phyloP scores from a whole-genome alignment of 2,113 vertebrate species.

The Calidris pugnax region DNA sequence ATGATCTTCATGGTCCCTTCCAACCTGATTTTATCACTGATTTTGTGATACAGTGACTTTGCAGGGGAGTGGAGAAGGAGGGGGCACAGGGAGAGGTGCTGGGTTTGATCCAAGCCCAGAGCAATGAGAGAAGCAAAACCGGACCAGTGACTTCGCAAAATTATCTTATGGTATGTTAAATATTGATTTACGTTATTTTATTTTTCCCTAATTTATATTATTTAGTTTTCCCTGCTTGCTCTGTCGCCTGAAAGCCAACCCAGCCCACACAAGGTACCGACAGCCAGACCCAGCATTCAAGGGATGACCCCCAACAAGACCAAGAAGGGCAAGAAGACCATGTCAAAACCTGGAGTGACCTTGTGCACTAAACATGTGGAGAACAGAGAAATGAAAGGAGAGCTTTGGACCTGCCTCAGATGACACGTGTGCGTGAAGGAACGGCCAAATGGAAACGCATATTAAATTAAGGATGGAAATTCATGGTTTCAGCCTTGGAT shows the following conservation, averaged over 20 bases:
- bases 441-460: neutral
- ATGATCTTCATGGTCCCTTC: too few species aligned
- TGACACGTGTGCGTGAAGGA: neutral
- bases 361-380: neutral
- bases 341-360: neutral
- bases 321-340: neutral
- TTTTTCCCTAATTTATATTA: neutral
- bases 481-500: neutral
- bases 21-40: too few species aligned
- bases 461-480: neutral
- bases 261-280: neutral
- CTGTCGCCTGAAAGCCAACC: neutral
- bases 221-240: neutral
- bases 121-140: neutral
- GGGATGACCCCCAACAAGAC: neutral
- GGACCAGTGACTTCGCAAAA: neutral
- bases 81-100: neutral
- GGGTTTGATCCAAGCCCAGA: accelerated
- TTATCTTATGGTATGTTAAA: neutral
- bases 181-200: neutral
- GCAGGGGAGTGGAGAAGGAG: neutral
- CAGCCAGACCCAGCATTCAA: neutral
- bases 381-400: neutral
- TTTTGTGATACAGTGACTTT: neutral
- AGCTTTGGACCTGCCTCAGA: neutral